Base-by-base conservation (phyloP, 2,888 invertebrate genomes). In the Parasteatoda lunata region DNA sequence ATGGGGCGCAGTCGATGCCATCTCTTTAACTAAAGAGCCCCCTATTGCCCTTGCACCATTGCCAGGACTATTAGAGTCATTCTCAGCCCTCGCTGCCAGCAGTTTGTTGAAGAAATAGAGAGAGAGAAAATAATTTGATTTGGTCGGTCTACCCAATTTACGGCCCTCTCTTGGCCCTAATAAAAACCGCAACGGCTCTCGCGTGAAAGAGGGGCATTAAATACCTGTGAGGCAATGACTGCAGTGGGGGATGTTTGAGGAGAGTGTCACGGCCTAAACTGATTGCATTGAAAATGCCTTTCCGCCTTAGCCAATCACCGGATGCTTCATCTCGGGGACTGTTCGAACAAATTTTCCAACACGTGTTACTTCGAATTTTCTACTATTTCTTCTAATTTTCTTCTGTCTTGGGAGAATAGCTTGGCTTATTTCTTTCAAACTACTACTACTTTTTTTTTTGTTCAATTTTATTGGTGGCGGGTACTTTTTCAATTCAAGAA, bases 181-280 rank as follows among this genome's bases (percentile, higher is more conserved):
- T 85, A 85, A 85, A 85, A 85, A 85, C 85, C 85, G 85, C 85
- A 86, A 86, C 85, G 85, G 85, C 76, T 59, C 54, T 77, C 66
- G 71, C 71, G 84, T 30, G 30, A 30, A 84, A 71, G 65, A 80
- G 85, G 80, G 85, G 80, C 85, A 86, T 86, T 86, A 86, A 86
- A 80, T 71, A 81, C 80, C 73, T 71, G 80, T 80, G 80, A 68
- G 75, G 68, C 68, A 13, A 54, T 68, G 69, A 66, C 45, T 68
- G 77, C 7, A 15, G 51, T 68, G 52, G 76, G 75, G 11, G 84
- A 76, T 84, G 78, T 79, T 85, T 75, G 65, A 8, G 30, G 30
- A 30, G 71, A 85, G 65, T 86, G 85, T 86, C 85, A 81, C 77
- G 71, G 85, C 48, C 84, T 85, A 79, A 85, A 85, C 84, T 85